Evolutionary conservation across 2,113 vertebrate species (phyloP).

Genomic region (Caretta caretta): DNA sequence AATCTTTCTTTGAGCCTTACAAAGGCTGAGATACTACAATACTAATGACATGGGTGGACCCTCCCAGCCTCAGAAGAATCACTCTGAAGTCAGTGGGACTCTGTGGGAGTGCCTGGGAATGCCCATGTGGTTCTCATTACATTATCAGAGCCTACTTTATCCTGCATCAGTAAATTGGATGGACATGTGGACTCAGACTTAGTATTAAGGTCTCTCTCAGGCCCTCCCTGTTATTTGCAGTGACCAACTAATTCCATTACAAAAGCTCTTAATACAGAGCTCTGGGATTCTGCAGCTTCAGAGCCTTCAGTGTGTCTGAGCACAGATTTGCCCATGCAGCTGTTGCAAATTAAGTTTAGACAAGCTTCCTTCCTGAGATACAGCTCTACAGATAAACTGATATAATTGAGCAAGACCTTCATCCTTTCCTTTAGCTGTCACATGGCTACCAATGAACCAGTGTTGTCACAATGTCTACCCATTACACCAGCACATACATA

Average conservation of each 20-base stretch:
- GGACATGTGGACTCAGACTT: neutral
- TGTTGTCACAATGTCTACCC: neutral
- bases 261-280: neutral
- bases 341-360: constrained; percentile 6
- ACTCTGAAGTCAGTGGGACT: neutral
- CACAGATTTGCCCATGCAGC: neutral
- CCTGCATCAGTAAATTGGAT: neutral
- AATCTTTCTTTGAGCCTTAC: neutral
- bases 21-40: neutral
- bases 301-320: neutral
- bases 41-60: rapidly evolving
- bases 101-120: neutral
- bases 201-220: too few relatives aligned
- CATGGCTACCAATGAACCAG: neutral
- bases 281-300: neutral
- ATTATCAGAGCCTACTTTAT: neutral
- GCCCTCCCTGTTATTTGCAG: neutral
- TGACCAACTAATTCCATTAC: neutral
- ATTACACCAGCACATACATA: neutral
- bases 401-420: neutral
- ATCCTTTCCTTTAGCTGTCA: neutral
- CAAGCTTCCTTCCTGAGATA: neutral
- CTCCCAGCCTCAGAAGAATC: neutral
- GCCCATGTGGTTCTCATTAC: neutral
- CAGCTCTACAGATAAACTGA: neutral